Evolutionary conservation across 2,888 invertebrate genomes (phyloP), one percentile per base, ranked within the genome.

Genomic region (Nephrotoma flavescens): DNA sequence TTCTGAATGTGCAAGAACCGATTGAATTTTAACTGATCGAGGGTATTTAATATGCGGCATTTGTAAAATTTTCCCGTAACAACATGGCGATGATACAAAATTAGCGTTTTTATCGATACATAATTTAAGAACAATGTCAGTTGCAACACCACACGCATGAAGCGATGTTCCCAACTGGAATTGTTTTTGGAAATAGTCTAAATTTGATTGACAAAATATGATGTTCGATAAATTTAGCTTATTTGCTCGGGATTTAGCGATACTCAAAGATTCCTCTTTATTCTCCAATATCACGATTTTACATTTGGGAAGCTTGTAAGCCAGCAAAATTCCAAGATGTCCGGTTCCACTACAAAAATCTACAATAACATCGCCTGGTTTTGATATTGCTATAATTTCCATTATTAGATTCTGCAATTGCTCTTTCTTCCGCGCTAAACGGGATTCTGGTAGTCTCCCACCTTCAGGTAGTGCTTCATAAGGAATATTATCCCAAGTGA

Each of bases 271-370:
- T 88, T 95, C 95, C 89, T 97, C 96, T 91, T 98, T 98, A 90
- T 98, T 98, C 91, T 99, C 98, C 86, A 98, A 92, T 87, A 99
- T 92, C 89, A 97, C 94, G 0, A 98, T 92, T 87, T 94, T 93
- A 90, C 97, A 97, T 31, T 94, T 92, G 0, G 97, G 97, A 86
- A 98, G 91, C 57, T 96, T 92, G 89, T 95, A 92, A 0, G 98
- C 98, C 41, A 98, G 90, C 5, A 98, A 91, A 88, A 98, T 96
- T 0, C 98, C 98, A 87, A 98, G 92, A 91, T 98, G 98, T 0
- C 98, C 98, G 89, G 97, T 96, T 1, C 98, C 98, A 89, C 97
- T 96, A 90, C 98, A 98, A 91, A 98, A 98, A 91, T 99, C 98
- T 0, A 98, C 96, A 89, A 98, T 96, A 15, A 93, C 92, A 89